Conservation (phyloP, 2,888 invertebrate species). For the Troglohyphantes excavatus region DNA sequence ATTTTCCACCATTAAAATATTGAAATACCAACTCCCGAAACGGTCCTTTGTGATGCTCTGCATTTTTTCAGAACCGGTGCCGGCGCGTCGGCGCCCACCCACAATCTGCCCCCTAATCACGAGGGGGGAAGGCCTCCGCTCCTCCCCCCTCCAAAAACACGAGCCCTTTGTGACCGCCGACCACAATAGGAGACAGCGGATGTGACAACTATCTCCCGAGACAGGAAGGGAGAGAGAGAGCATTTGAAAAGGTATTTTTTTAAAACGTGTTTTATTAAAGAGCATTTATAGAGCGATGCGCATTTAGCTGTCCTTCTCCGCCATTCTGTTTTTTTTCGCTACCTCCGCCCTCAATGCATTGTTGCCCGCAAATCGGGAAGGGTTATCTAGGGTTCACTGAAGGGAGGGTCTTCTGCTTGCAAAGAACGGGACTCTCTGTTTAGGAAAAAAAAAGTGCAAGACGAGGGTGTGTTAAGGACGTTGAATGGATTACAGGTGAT, state of each 20-base stretch:
- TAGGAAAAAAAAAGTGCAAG: not conserved
- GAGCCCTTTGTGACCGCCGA: conserved; percentile 64
- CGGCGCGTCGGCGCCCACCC: conserved; percentile 70
- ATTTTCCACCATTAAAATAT: not conserved
- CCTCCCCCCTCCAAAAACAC: conserved; percentile 25
- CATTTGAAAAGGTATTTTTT: conserved; percentile 65
- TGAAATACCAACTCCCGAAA: not conserved
- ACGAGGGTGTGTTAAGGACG: not conserved
- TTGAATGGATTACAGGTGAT: not conserved
- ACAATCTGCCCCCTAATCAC: conserved; percentile 78
- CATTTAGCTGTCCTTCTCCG: conserved; percentile 62
- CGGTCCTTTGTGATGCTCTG: not conserved
- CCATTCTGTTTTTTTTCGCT: conserved; percentile 4
- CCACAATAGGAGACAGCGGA: conserved; percentile 70
- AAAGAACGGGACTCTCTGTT: conserved; percentile 14
- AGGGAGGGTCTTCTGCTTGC: conserved; percentile 21
- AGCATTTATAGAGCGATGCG: conserved; percentile 67
- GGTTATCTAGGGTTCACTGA: conserved; percentile 73
- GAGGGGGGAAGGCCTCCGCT: conserved; percentile 7
- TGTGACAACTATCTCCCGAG: conserved; percentile 71
- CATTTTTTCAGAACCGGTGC: conserved; percentile 57
- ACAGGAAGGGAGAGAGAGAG: conserved; percentile 59
- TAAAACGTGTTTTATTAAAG: conserved; percentile 30
- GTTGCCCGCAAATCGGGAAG: conserved; percentile 64
- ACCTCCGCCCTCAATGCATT: not conserved